Base-by-base conservation (phyloP, 2,888 invertebrate genomes). In the Papilio demoleus region DNA sequence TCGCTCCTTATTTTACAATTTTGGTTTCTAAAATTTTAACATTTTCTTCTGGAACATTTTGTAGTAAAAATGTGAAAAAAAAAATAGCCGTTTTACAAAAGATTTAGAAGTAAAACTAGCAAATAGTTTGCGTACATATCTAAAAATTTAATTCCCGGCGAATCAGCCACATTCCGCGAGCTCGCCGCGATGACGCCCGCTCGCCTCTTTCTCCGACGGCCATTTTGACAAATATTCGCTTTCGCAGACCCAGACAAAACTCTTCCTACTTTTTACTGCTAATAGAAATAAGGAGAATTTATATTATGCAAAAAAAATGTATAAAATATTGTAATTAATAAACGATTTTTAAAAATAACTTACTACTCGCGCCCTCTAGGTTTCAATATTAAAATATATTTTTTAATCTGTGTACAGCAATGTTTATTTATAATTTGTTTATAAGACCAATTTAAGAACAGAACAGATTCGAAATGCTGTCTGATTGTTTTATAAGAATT, bases 131-230 rank as follows among this genome's bases (percentile, higher is more conserved):
- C 82, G 82, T 83, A 80, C n/a, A 56, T 80, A 80, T 73, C 68
- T 67, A 82, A 81, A 83, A 85, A 68, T 81, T 81, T 77, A 71
- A 73, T 74, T 74, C 74, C 71, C 65, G 70, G 36, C 71, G 65
- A 68, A 24, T 72, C 72, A 72, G 75, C 73, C 71, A 70, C 85
- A 87, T 87, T 84, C 87, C 85, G 67, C 72, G 76, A 77, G 75
- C 74, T 74, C 78, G 75, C 74, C 74, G 70, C 71, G 42, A 64
- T 71, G 72, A 70, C 73, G 72, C 68, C 75, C 6, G 73, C 56
- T 66, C 70, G 70, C 72, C 73, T 72, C 67, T 70, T 59, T 68
- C 72, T 56, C 63, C 65, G 68, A 72, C 70, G 71, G 75, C 73
- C 75, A 73, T 81, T 80, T 79, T 81, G 75, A 76, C 69, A 70